Percentiles rank a stretch among this genome's conserved stretches.
phyloP scores from a whole-genome alignment of 1,140 invertebrate species.

The Conus ventricosus region DNA sequence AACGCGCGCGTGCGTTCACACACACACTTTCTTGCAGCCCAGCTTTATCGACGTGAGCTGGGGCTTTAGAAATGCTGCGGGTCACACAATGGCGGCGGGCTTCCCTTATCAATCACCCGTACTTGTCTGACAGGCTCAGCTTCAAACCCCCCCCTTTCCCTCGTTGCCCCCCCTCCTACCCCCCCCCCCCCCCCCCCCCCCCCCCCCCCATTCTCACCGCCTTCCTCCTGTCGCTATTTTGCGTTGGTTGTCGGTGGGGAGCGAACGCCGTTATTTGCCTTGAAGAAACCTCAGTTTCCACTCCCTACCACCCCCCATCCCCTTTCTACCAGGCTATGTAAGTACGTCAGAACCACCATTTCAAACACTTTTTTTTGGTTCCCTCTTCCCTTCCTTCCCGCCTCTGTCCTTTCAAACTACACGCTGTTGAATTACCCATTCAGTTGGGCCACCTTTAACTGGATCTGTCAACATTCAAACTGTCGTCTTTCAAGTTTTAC shows the following conservation, averaged over 20 bases:
- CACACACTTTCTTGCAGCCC: not conserved
- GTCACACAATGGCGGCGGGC: conserved; percentile 28
- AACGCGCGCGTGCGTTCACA: too few relatives aligned
- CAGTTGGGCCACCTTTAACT: too few relatives aligned
- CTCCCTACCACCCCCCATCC: not conserved
- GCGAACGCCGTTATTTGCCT: too few relatives aligned
- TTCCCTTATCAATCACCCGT: conserved; percentile 34
- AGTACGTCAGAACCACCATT: too few relatives aligned
- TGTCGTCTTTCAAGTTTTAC: too few relatives aligned
- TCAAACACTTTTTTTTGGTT: not conserved
- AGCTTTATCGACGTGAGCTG: not conserved
- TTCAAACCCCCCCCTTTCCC: not conserved
- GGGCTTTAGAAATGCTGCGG: conserved; percentile 13
- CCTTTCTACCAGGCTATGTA: not conserved
- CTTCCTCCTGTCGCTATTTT: too few relatives aligned
- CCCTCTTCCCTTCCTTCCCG: too few relatives aligned
- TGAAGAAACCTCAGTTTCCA: too few relatives aligned
- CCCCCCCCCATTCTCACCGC: not conserved
- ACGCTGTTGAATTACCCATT: too few relatives aligned
- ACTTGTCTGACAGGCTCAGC: conserved; percentile 33
- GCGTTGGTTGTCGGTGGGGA: too few relatives aligned
- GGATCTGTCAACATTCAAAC: too few relatives aligned
- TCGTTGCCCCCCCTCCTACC: not conserved
- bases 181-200: not conserved
- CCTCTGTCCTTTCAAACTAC: too few relatives aligned